phyloP scores from a whole-genome alignment of 2,888 invertebrate genomes.

The Drymonia ruficornis region DNA sequence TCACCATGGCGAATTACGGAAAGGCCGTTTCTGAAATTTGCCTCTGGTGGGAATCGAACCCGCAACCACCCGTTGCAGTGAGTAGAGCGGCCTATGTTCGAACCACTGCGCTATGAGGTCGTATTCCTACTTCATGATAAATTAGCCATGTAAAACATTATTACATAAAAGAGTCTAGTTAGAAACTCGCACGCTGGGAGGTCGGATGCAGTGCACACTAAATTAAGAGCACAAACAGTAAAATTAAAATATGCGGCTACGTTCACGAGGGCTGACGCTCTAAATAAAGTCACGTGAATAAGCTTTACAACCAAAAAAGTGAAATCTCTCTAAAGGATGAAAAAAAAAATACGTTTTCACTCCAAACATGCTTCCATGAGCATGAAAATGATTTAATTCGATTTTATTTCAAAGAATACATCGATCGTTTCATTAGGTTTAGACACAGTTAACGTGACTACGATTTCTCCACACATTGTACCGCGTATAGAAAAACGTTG shows the following conservation, averaged over 20 bases:
- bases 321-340: slow-evolving; percentile 23
- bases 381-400: slow-evolving; percentile 11
- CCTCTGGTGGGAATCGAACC: too few species aligned
- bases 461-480: too few species aligned
- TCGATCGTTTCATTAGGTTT: slow-evolving; percentile 9
- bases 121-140: not conserved
- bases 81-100: too few species aligned
- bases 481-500: too few species aligned
- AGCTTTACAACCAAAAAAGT: slow-evolving; percentile 41
- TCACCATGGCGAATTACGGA: too few species aligned
- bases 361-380: slow-evolving; percentile 14
- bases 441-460: too few species aligned
- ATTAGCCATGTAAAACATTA: not conserved
- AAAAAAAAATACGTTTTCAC: slow-evolving; percentile 16
- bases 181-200: slow-evolving; percentile 26
- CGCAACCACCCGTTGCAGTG: too few species aligned
- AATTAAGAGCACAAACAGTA: slow-evolving; percentile 61
- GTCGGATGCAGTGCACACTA: slow-evolving; percentile 51
- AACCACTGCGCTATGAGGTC: too few species aligned
- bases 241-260: slow-evolving; percentile 72
- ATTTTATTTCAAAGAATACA: slow-evolving; percentile 8
- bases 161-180: slow-evolving; percentile 11
- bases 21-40: too few species aligned
- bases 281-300: slow-evolving; percentile 65
- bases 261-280: slow-evolving; percentile 50